These are phyloP conservation scores for Aspidapion aeneum DNA, from an alignment of 2,888 invertebrate species.

Conservation along the genomic window DNA sequence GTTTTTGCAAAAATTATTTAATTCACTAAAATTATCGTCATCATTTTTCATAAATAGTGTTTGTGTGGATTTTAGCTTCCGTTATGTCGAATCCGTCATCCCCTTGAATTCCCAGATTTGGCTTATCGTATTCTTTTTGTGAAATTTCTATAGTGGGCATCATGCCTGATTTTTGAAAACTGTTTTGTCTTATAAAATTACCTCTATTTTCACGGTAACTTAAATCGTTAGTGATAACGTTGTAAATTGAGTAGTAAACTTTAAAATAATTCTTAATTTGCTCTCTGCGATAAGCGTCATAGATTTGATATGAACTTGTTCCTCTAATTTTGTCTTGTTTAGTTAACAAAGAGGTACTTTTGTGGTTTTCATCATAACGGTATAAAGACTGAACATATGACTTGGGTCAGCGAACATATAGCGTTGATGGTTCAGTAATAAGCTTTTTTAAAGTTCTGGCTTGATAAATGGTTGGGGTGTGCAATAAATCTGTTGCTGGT, in stretches of 20 bases:
- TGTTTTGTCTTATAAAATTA: background rate
- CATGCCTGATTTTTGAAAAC: background rate
- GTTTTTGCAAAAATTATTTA: slow-evolving; percentile 10
- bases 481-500: no score
- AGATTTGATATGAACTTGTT: slow-evolving; percentile 31
- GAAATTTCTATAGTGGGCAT: background rate
- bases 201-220: background rate
- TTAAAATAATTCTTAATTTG: slow-evolving; percentile 26
- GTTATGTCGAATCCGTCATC: background rate
- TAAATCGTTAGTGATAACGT: background rate
- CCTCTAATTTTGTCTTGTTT: slow-evolving; percentile 29
- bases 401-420: slow-evolving; percentile 16
- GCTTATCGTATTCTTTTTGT: no score
- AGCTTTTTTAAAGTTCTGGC: slow-evolving; percentile 21
- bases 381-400: slow-evolving; percentile 25
- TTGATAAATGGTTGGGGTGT: slow-evolving; percentile 1
- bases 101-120: no score
- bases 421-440: slow-evolving; percentile 15
- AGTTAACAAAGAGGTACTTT: slow-evolving; percentile 30
- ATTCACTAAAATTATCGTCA: background rate
- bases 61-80: background rate
- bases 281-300: slow-evolving; percentile 28
- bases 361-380: slow-evolving; percentile 19
- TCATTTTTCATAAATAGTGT: background rate
- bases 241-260: background rate